A percentile compares a stretch with the other conserved stretches of the same genome.
Conservation (phyloP, 2,797 vertebrate species). For the Halcyon chelicuti region DNA sequence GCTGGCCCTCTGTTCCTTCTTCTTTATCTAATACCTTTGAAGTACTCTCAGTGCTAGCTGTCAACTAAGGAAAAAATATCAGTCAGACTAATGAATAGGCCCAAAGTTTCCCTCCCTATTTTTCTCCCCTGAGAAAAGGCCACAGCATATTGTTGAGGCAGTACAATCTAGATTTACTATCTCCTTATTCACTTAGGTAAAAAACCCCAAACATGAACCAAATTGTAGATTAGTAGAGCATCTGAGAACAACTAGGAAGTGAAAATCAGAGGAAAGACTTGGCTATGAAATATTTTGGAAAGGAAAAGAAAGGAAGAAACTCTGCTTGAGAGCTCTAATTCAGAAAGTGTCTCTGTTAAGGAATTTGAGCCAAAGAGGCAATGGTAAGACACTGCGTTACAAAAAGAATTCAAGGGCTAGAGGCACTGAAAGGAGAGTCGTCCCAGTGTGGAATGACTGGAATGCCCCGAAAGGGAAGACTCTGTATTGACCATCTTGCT, state of each 20-base stretch:
- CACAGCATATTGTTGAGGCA: constrained; percentile 6
- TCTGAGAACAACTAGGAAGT: constrained; percentile 52
- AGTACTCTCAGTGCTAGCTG: constrained; percentile 50
- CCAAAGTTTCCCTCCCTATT: constrained; percentile 42
- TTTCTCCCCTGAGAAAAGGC: constrained; percentile 51
- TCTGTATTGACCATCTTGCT: constrained; percentile 73
- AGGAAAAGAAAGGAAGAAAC: constrained; percentile 5
- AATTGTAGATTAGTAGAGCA: constrained; percentile 57
- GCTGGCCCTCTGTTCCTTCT: constrained; percentile 46
- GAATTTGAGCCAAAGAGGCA: constrained; percentile 59
- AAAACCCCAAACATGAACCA: constrained; percentile 16
- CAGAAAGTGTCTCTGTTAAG: constrained; percentile 31
- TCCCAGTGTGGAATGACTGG: constrained; percentile 66
- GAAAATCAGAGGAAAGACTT: constrained; percentile 50
- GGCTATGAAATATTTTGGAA: constrained; percentile 30
- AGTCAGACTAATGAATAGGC: constrained; percentile 65
- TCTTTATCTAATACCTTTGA: constrained; percentile 56
- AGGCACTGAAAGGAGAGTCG: constrained; percentile 66
- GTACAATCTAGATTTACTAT: constrained; percentile 47
- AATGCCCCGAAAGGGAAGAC: constrained; percentile 54
- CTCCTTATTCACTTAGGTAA: constrained; percentile 55
- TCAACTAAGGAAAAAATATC: constrained; percentile 63
- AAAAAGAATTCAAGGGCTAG: constrained; percentile 52
- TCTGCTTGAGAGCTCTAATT: constrained; percentile 38
- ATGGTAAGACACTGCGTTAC: constrained; percentile 32